Percentiles rank a stretch among this genome's conserved stretches.
Evolutionary conservation across 2,113 vertebrate genomes (phyloP).

Genomic region (Ochotona princeps): DNA sequence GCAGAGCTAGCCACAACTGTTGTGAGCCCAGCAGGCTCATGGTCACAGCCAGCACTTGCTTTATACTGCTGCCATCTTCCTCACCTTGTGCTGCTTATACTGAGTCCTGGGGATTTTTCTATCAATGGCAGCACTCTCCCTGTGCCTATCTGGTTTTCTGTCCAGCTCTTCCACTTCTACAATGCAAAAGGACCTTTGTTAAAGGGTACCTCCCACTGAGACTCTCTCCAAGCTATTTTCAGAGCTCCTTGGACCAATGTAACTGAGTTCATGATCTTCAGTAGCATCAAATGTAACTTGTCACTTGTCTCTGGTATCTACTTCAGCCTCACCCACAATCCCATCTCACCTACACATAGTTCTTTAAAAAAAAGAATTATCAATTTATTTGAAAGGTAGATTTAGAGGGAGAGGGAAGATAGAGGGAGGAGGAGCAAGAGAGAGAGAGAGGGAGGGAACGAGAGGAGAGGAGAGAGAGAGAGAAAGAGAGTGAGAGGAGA

Average conservation of each 20-base stretch:
- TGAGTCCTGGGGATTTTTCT: background rate
- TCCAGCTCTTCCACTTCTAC: background rate
- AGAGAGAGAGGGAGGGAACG: no score
- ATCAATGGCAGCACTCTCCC: background rate
- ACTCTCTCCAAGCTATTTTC: background rate
- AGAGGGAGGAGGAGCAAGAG: no score
- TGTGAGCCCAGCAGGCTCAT: background rate
- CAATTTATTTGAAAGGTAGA: no score
- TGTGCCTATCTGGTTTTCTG: background rate
- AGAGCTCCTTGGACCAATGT: background rate
- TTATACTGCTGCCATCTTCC: background rate
- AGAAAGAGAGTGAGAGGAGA: no score
- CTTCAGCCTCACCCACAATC: background rate
- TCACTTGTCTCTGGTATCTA: no score
- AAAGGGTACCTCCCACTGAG: background rate
- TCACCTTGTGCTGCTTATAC: background rate
- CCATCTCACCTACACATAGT: background rate
- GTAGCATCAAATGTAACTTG: background rate
- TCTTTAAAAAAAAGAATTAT: background rate
- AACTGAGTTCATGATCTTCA: background rate
- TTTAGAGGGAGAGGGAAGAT: no score
- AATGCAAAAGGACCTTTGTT: background rate
- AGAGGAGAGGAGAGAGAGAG: no score
- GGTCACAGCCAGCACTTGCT: background rate
- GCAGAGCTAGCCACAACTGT: no score